Conservation (phyloP, 2,113 vertebrate genomes). For the Reinhardtius hippoglossoides region DNA sequence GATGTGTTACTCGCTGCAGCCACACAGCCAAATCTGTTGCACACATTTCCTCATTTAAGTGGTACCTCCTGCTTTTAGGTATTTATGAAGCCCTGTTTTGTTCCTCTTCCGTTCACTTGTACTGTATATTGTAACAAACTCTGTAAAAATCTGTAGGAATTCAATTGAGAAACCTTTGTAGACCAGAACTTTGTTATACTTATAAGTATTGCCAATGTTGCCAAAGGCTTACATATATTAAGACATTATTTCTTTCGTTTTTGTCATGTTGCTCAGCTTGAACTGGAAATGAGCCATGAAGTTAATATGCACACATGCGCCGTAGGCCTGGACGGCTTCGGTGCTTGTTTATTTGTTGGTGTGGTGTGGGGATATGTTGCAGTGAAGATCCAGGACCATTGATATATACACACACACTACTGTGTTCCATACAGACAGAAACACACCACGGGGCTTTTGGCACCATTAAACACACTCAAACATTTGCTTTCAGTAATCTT, state of each 20-base stretch:
- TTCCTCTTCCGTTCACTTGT: neutral
- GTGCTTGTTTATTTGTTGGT: neutral
- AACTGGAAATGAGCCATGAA: slow-evolving; percentile 20
- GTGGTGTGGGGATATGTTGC: neutral
- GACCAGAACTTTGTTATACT: neutral
- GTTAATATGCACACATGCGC: slow-evolving; percentile 1
- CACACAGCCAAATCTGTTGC: neutral
- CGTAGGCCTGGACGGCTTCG: neutral
- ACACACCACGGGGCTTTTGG: slow-evolving; percentile 25
- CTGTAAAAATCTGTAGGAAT: neutral
- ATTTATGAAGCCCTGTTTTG: neutral
- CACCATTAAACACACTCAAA: slow-evolving; percentile 41
- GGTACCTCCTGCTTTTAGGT: neutral
- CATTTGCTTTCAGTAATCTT: slow-evolving; percentile 12
- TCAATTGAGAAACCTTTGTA: neutral
- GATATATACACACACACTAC: slow-evolving; percentile 6
- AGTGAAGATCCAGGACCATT: slow-evolving; percentile 12
- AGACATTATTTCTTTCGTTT: neutral
- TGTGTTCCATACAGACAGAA: slow-evolving; percentile 23
- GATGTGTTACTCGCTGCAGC: neutral
- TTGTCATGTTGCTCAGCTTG: neutral
- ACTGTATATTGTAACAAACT: neutral
- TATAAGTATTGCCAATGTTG: neutral
- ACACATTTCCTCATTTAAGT: neutral
- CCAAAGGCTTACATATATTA: slow-evolving; percentile 5